Conservation (phyloP, 2,113 vertebrate genomes). For the Coregonus clupeaformis region DNA sequence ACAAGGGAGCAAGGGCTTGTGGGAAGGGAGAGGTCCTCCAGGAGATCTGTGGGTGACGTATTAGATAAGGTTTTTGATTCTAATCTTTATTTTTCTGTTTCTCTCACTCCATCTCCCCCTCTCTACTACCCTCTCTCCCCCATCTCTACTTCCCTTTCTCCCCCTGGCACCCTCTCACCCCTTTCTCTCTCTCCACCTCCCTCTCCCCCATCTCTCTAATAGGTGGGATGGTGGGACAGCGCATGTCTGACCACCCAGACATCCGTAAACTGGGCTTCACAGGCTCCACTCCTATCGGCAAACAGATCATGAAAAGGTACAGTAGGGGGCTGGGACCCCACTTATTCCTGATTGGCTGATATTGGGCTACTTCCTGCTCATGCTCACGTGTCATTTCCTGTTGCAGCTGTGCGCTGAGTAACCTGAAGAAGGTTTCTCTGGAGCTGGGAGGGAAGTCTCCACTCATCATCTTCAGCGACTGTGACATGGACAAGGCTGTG, state of each 20-base stretch:
- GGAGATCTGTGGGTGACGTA: background rate
- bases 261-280: conserved; percentile 88
- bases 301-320: conserved; percentile 89
- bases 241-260: conserved; percentile 83
- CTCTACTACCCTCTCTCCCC: background rate
- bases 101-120: background rate
- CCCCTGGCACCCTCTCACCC: background rate
- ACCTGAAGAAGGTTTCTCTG: conserved; percentile 89
- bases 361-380: background rate
- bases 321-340: background rate
- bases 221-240: conserved; percentile 83
- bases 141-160: background rate
- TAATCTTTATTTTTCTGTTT: too few relatives aligned
- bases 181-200: background rate
- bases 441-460: conserved; percentile 90
- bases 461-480: conserved; percentile 86
- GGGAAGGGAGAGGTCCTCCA: background rate
- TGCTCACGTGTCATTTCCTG: background rate
- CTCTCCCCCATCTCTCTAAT: background rate
- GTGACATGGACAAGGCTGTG: conserved; percentile 86
- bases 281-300: conserved; percentile 85
- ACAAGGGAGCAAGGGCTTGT: background rate
- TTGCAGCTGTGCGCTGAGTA: conserved; percentile 82
- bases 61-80: background rate
- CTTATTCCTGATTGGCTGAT: background rate